Conservation (phyloP, 2,797 vertebrate species). For the Glossophaga mutica region DNA sequence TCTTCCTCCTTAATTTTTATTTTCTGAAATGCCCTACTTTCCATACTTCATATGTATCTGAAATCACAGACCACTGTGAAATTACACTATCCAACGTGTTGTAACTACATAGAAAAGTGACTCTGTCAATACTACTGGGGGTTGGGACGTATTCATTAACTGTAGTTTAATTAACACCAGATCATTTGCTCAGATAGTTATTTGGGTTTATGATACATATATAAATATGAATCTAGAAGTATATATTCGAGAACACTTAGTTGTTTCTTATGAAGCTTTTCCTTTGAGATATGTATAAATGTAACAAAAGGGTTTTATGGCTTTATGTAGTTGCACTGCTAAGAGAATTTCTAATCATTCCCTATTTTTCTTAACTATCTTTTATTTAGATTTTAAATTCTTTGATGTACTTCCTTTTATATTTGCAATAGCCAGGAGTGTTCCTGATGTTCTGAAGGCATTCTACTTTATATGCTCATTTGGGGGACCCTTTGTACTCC, state of each 20-base stretch:
- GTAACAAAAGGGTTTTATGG: neutral
- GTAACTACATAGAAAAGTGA: neutral
- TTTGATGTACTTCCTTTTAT: neutral
- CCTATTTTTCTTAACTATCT: neutral
- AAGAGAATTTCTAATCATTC: neutral
- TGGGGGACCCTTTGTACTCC: neutral
- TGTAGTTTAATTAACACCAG: constrained; percentile 33
- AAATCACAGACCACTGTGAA: neutral
- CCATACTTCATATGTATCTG: neutral
- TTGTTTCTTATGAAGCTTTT: neutral
- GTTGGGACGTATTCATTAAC: constrained; percentile 1
- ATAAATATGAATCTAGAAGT: constrained; percentile 24
- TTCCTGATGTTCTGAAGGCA: neutral
- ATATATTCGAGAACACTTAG: neutral
- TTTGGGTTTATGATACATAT: constrained; percentile 57
- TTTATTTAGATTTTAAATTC: neutral
- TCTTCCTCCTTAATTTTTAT: neutral
- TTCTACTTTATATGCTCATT: neutral
- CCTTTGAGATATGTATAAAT: neutral
- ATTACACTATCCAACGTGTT: constrained; percentile 4
- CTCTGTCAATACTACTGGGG: neutral
- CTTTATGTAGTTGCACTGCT: neutral
- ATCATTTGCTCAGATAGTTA: constrained; percentile 21
- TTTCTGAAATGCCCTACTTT: neutral
- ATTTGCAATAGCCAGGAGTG: neutral